Base-by-base conservation (phyloP, 2,113 vertebrate species). In the Tympanuchus pallidicinctus region DNA sequence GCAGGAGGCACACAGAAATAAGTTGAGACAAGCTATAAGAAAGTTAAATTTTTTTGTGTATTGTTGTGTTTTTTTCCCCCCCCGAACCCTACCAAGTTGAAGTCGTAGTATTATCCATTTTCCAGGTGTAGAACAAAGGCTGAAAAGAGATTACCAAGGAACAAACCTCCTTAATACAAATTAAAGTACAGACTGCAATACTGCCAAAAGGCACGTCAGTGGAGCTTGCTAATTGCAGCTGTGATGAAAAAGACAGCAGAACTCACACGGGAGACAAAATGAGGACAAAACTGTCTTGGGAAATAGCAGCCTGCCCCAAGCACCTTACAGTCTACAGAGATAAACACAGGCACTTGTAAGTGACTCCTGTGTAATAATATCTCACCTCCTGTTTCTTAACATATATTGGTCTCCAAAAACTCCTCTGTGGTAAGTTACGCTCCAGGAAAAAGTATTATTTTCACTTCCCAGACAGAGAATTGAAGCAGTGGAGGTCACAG, bases 11-110 rank as follows among this genome's bases (percentile, higher is more conserved):
- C 1, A 11, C 4, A 57, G 45, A 30, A 65, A 25, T 4, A 47
- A 86, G 8, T 43, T 2, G 8, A 18, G 15, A 38, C n/a, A 67
- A 0, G 6, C 14, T 65, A 79, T 7, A 30, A n/a, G 11, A 75
- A 65, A 2, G 7, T 42, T 63, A 74, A 72, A 11, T 66, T 63
- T 25, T 27, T 38, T 11, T 36, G 6, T 63, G 47, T 38, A 24
- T 40, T 64, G 21, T 13, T 84, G 43, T 0, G 0, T 2, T 72
- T 75, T 88, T 27, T 43, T 27, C 47, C 2, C 1, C 1, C 20
- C 40, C 82, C 71, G 54, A 36, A 57, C 6, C 28, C 13, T 17
- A 42, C 11, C 5, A 8, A 18, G 12, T 9, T 50, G 25, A 75
- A 82, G 30, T 8, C 65, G 15, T 4, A 85, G 5, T 42, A 81